Conservation (phyloP, 2,888 invertebrate genomes). For the Leptinotarsa haldemani region DNA sequence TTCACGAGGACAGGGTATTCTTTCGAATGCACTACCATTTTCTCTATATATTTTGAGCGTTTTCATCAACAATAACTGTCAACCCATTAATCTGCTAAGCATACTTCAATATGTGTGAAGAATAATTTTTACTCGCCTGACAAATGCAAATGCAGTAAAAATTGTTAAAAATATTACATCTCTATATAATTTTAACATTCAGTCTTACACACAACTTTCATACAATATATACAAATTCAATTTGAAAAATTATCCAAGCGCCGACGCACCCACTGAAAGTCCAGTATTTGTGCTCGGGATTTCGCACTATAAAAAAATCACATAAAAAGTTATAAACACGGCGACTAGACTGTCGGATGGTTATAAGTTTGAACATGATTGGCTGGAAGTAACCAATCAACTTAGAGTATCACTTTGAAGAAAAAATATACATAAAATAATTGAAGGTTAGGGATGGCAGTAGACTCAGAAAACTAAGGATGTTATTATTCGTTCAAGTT, state of each 20-base stretch:
- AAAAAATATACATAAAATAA: not conserved
- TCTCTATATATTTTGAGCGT: constrained; percentile 39
- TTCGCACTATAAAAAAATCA: constrained; percentile 43
- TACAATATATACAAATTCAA: constrained; percentile 59
- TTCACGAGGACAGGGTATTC: not conserved
- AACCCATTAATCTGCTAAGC: constrained; percentile 23
- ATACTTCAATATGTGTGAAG: constrained; percentile 27
- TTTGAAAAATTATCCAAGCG: constrained; percentile 42
- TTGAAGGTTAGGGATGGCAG: constrained; percentile 3
- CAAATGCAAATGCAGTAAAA: constrained; percentile 47
- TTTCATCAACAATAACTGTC: constrained; percentile 2
- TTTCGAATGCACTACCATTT: constrained; percentile 20
- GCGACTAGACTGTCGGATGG: constrained; percentile 38
- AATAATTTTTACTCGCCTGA: constrained; percentile 39
- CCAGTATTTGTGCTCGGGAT: constrained; percentile 40
- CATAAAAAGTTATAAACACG: constrained; percentile 42
- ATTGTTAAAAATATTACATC: constrained; percentile 50
- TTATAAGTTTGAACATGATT: constrained; percentile 45
- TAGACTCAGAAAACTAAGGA: constrained; percentile 2
- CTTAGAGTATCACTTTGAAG: constrained; percentile 9
- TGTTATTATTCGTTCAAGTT: not conserved
- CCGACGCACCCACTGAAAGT: constrained; percentile 36
- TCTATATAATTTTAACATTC: constrained; percentile 46
- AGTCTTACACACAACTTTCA: constrained; percentile 49
- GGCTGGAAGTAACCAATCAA: constrained; percentile 10